Base-by-base conservation (phyloP, 2,113 vertebrate species). In the Gymnarchus niloticus region DNA sequence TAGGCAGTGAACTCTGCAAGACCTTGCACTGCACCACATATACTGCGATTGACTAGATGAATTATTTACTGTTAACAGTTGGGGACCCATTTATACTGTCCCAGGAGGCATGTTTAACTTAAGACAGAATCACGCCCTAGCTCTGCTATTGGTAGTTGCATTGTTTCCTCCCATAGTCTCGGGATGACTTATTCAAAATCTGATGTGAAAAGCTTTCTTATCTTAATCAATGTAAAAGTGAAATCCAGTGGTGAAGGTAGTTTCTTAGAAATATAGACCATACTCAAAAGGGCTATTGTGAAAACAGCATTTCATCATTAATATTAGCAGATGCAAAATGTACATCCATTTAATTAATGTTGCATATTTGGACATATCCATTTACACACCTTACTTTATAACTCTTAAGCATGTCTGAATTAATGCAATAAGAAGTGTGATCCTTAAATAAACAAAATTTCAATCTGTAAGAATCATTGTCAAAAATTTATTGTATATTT, bases 21-120 rank as follows among this genome's bases (percentile, higher is more conserved):
- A 92, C 90, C 89, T 92, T 88, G 89, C 91, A 56, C 84, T 88
- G 83, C 86, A 91, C 88, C 87, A 49, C 88, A 89, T 91, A 87
- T 89, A 82, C 89, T 91, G 81, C 88, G 88, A 91, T 89, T 21
- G 93, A 94, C 89, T 89, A 88, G 89, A 95, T 96, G 92, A 96
- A 96, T 96, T 94, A 96, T 96, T 96, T 93, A 96, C 93, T 91
- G 90, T 91, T 92, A 92, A 93, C 91, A 90, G 91, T 91, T 91
- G 92, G 95, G 92, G 93, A 95, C 93, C 91, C 94, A 94, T 95
- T 96, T 94, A 94, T 89, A 88, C 84, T 83, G 81, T 94, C 94
- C 93, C 94, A 89, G 87, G 93, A 95, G 94, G 92, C 88, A 86
- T 86, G 90, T 90, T 93, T 87, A 89, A 87, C 61, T 48, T 41